Evolutionary conservation across 2,113 vertebrate species (phyloP).

Genomic region (Campylorhamphus procurvoides): DNA sequence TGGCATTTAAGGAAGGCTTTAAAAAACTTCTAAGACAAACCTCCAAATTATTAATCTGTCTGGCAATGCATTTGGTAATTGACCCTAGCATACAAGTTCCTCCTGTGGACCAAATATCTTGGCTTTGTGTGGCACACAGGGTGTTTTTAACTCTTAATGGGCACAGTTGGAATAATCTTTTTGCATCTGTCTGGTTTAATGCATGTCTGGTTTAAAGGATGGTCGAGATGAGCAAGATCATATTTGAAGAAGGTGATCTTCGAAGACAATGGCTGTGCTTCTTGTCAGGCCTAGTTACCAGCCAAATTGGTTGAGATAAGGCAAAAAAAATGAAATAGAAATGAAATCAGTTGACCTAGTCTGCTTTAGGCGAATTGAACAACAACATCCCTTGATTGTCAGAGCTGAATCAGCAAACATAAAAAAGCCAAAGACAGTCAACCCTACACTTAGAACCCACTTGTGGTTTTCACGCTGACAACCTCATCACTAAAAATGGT

Average conservation of each 20-base stretch:
- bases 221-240: neutral
- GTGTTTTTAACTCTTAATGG: neutral
- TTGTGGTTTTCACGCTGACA: slow-evolving; percentile 76
- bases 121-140: neutral
- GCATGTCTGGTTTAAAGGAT: neutral
- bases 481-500: slow-evolving; percentile 67
- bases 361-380: slow-evolving; percentile 68
- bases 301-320: slow-evolving; percentile 32
- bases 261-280: slow-evolving; percentile 4
- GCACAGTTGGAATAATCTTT: neutral
- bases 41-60: neutral
- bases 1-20: neutral
- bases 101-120: neutral
- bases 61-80: neutral
- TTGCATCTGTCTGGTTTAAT: neutral
- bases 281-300: slow-evolving; percentile 17
- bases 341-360: slow-evolving; percentile 54
- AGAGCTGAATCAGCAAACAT: slow-evolving; percentile 78
- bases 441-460: slow-evolving; percentile 78
- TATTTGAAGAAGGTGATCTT: neutral
- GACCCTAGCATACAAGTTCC: too few species aligned
- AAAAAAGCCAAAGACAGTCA: slow-evolving; percentile 62
- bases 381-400: slow-evolving; percentile 64
- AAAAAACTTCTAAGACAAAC: neutral
- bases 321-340: slow-evolving; percentile 57